phyloP scores from a whole-genome alignment of 2,113 vertebrate genomes.

The Pica pica region DNA sequence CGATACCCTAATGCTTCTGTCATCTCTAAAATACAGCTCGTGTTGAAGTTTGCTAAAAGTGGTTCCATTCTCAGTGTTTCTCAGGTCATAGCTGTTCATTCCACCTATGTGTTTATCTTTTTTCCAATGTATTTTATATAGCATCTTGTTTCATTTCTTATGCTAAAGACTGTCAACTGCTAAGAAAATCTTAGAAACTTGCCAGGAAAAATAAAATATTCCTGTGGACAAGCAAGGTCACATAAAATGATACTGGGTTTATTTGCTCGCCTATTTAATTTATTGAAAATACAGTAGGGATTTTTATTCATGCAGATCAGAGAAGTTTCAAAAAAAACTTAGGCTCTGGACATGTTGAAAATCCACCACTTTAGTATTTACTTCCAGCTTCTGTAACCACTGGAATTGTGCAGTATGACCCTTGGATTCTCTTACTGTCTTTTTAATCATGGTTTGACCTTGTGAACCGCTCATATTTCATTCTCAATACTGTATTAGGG shows the following conservation, averaged over 20 bases:
- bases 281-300: neutral
- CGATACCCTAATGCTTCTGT: neutral
- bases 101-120: neutral
- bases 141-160: neutral
- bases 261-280: neutral
- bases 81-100: neutral
- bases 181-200: neutral
- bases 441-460: neutral
- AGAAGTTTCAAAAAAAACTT: fast-evolving
- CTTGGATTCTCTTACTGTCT: neutral
- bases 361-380: neutral
- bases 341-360: neutral
- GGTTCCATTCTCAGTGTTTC: neutral
- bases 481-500: neutral
- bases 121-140: neutral
- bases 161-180: neutral
- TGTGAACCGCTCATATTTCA: neutral
- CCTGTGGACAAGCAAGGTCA: neutral
- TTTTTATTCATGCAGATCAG: neutral
- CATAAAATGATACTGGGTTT: neutral
- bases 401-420: neutral
- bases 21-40: neutral
- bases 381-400: neutral
- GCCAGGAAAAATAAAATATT: neutral
- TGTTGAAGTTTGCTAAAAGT: neutral